Conservation (phyloP, 2,797 vertebrate species). For the Pitangus sulphuratus region DNA sequence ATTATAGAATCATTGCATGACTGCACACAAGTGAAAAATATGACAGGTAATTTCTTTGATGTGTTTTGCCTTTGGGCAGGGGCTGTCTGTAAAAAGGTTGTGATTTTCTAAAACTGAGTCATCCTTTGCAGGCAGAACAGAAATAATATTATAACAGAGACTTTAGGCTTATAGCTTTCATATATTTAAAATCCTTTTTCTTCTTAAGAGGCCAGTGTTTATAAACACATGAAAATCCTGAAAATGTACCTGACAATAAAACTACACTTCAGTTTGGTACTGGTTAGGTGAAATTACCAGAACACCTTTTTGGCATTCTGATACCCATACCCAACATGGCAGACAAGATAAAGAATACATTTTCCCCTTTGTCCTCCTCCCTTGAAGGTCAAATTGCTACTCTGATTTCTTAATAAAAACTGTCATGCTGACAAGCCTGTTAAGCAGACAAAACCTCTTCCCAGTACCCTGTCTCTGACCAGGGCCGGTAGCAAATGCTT, state of each 20-base stretch:
- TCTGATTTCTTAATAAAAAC: not conserved
- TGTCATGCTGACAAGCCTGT: not conserved
- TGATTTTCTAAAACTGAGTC: not conserved
- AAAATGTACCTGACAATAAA: not conserved
- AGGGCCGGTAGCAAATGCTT: not conserved
- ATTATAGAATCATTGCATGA: not conserved
- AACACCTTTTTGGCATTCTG: not conserved
- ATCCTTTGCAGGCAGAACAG: not conserved
- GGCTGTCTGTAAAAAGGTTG: not conserved
- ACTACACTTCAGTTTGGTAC: not conserved
- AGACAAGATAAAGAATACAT: not conserved
- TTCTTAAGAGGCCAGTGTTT: not conserved
- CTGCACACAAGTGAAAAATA: not conserved
- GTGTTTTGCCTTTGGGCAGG: not conserved
- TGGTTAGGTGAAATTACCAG: not conserved
- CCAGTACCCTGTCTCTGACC: not conserved
- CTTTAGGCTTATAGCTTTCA: not conserved
- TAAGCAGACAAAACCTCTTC: not conserved
- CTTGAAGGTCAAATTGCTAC: not conserved
- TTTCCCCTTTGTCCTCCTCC: not conserved
- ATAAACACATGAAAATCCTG: not conserved
- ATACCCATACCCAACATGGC: fast-evolving
- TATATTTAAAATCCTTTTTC: not conserved
- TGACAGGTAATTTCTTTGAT: not conserved
- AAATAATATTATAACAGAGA: not conserved